Base-by-base conservation (phyloP, 2,888 invertebrate species). In the Parnassius mnemosyne region DNA sequence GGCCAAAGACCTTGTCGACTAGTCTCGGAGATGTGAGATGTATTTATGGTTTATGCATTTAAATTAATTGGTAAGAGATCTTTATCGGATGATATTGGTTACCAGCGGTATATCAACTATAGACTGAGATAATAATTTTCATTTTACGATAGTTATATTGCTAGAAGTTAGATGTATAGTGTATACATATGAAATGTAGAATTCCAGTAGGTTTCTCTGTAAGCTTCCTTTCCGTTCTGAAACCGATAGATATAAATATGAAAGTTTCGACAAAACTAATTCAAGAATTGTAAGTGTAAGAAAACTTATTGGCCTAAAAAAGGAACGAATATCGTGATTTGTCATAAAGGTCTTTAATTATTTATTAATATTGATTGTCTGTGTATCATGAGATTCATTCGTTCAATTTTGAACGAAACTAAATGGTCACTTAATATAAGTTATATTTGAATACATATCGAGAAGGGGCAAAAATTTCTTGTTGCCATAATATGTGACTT, bases 1-100 rank as follows among this genome's bases (percentile, higher is more conserved):
- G 83, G 83, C 90, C 89, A 90, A 90, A 90, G 90, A 89, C 79
- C 72, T 81, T 74, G 75, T 79, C 77, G 72, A 77, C 89, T 90
- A 90, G 89, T 90, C 89, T 86, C 73, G 75, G 75, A 80, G 66
- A 71, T 72, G 74, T 84, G 75, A 80, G 66, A 71, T 72, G 74
- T 84, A 82, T 84, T 82, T 83, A 82, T 84, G 76, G 73, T 78
- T 79, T 77, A 75, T 73, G 85, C 84, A 84, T 87, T 84, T 83
- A 81, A 72, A 73, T 74, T 76, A 67, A 69, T 72, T 70, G 69
- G 67, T 72, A 71, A 69, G 69, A 65, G 56, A 63, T 61, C 55
- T 74, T 71, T 71, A 71, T 79, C 76, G 75, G 69, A 69, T 71
- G 64, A 67, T 66, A 69, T 71, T 70, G 81, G 87, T 89, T 88